Base-by-base conservation (phyloP, 2,113 vertebrate genomes). In the Arothron firmamentum region DNA sequence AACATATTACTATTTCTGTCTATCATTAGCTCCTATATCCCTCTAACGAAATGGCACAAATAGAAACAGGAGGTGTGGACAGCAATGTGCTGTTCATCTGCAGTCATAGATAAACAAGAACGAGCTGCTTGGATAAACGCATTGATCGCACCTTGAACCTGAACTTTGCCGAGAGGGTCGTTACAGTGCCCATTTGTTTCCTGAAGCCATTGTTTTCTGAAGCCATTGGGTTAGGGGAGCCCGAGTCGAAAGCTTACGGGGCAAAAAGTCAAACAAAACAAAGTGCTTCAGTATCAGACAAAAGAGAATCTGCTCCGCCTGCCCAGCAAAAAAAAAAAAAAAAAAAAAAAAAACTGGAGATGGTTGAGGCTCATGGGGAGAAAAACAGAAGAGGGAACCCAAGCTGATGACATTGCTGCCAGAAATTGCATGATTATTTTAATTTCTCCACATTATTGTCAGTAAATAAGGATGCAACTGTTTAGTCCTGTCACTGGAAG, bases 211-310 rank as follows among this genome's bases (percentile, higher is more conserved):
- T 65, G n/a, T n/a, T n/a, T n/a, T n/a, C n/a, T n/a, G n/a, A n/a
- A n/a, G n/a, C 61, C 80, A 63, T 62, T 71, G 49, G 72, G 70
- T 85, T 65, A 73, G 62, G 53, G 56, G 62, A 79, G 75, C 23
- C 67, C 45, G 31, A 70, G 67, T 55, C 78, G 79, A 85, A 79
- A 80, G 67, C 79, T 84, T 79, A 84, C 77, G 59, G 75, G 49
- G 80, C 48, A 19, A 67, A 65, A 76, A 78, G 81, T 80, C 79
- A 78, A 82, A 82, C 69, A 78, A 78, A 87, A 86, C 81, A 74
- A 83, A 86, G 76, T 72, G 77, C 78, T 47, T 59, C 45, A 42
- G 56, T 58, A 62, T 72, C 56, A 68, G 75, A 86, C 72, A 66
- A 75, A 70, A 77, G 63, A 41, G 17, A 65, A 74, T 82, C 75